Evolutionary conservation across 2,113 vertebrate species (phyloP).

Genomic region (Macrotis lagotis): DNA sequence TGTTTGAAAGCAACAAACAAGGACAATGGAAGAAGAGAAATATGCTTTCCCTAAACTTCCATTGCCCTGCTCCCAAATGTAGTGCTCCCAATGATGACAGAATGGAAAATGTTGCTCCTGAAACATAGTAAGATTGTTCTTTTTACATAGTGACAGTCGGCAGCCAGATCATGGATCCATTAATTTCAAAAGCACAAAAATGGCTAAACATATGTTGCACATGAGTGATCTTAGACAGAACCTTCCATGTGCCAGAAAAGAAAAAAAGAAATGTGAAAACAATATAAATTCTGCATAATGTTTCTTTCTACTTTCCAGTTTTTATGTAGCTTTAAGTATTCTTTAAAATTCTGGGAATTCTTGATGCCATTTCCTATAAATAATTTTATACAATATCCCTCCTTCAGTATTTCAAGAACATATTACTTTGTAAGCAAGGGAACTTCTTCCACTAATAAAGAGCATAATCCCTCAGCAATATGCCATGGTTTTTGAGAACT

Average conservation of each 20-base stretch:
- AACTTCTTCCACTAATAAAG: not conserved
- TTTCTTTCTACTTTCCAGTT: not conserved
- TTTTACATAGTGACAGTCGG: slow-evolving; percentile 42
- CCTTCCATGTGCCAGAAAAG: slow-evolving; percentile 49
- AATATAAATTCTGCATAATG: not conserved
- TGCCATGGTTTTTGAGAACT: not conserved
- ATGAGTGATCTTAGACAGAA: not conserved
- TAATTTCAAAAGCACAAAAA: slow-evolving; percentile 71
- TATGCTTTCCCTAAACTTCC: slow-evolving; percentile 48
- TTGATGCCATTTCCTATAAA: not conserved
- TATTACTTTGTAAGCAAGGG: not conserved
- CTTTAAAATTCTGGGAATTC: not conserved
- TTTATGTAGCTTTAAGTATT: not conserved
- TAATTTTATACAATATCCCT: not conserved
- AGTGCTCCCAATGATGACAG: slow-evolving; percentile 63
- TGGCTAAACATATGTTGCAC: slow-evolving; percentile 64
- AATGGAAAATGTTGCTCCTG: slow-evolving; percentile 47
- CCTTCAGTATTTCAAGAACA: not conserved
- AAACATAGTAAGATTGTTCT: slow-evolving; percentile 20
- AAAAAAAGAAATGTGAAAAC: slow-evolving; percentile 16
- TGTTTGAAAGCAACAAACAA: slow-evolving; percentile 75
- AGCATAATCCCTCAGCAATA: not conserved
- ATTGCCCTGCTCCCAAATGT: slow-evolving; percentile 64
- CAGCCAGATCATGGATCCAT: slow-evolving; percentile 57
- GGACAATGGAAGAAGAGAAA: slow-evolving; percentile 77